Conservation (phyloP, 2,113 vertebrate genomes). For the Misgurnus anguillicaudatus region DNA sequence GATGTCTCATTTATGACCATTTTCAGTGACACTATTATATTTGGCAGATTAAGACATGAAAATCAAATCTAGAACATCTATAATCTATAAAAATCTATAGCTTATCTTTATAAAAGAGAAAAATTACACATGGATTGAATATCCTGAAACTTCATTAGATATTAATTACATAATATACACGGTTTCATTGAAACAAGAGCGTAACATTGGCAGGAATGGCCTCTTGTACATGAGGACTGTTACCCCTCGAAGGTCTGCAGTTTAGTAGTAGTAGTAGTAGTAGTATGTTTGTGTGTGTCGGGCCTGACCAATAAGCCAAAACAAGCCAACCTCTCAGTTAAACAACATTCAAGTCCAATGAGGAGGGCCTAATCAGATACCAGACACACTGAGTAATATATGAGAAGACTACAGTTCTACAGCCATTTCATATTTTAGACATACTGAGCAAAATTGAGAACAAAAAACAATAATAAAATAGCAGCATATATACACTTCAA, state of each 20-base stretch:
- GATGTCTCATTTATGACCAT: too few species aligned
- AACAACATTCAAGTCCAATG: background rate
- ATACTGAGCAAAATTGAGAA: conserved; percentile 41
- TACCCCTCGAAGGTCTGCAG: conserved; percentile 59
- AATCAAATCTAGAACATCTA: too few species aligned
- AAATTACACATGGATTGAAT: conserved; percentile 54
- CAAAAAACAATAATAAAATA: conserved; percentile 41
- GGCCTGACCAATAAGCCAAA: conserved; percentile 9
- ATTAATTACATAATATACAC: conserved; percentile 88
- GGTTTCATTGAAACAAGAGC: conserved; percentile 96
- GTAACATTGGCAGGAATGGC: conserved; percentile 76
- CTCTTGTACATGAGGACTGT: conserved; percentile 69
- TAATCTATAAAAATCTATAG: too few species aligned
- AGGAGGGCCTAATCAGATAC: background rate
- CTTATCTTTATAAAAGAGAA: too few species aligned
- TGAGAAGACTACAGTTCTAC: conserved; percentile 10
- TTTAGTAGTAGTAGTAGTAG: conserved; percentile 55
- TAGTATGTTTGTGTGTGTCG: conserved; percentile 32
- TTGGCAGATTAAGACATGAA: too few species aligned
- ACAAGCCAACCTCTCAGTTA: background rate
- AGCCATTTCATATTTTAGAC: conserved; percentile 41
- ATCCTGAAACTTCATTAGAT: conserved; percentile 83
- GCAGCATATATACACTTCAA: conserved; percentile 79
- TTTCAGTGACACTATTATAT: too few species aligned
- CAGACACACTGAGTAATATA: conserved; percentile 22